A percentile compares a stretch with the other conserved stretches of the same genome.
Evolutionary conservation across 1,140 invertebrate species (phyloP).

Genomic region (Lanistes nyassanus): DNA sequence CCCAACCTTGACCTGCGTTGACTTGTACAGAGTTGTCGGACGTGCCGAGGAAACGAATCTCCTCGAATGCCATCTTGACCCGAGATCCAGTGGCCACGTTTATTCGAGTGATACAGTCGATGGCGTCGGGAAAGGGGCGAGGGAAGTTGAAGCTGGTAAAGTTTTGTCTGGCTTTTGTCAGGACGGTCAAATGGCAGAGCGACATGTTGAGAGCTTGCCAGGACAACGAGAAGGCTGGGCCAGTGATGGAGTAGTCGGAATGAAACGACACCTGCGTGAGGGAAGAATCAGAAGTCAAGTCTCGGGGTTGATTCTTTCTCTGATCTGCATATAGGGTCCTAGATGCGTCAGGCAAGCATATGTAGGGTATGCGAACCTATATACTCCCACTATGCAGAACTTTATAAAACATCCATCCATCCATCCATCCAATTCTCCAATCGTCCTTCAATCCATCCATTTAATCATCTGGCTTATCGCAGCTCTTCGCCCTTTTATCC

Average conservation of each 20-base stretch:
- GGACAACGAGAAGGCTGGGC: conserved; percentile 73
- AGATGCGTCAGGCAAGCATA: too few species aligned
- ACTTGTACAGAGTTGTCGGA: neutral
- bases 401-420: too few species aligned
- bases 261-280: conserved; percentile 70
- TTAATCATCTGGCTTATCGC: too few species aligned
- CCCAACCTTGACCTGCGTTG: too few species aligned
- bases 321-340: too few species aligned
- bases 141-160: conserved; percentile 76
- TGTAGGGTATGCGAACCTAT: too few species aligned
- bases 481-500: too few species aligned
- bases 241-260: conserved; percentile 77
- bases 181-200: conserved; percentile 69
- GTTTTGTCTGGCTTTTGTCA: conserved; percentile 51
- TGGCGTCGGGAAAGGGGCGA: conserved; percentile 72
- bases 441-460: too few species aligned
- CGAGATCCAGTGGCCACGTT: conserved; percentile 72
- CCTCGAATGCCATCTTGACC: conserved; percentile 10
- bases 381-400: too few species aligned
- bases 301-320: neutral
- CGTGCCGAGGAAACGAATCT: neutral
- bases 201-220: conserved; percentile 78
- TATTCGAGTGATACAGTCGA: conserved; percentile 77
- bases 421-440: too few species aligned
- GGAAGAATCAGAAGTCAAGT: neutral